phyloP scores from a whole-genome alignment of 2,797 vertebrate genomes.

The Novumbra hubbsi region DNA sequence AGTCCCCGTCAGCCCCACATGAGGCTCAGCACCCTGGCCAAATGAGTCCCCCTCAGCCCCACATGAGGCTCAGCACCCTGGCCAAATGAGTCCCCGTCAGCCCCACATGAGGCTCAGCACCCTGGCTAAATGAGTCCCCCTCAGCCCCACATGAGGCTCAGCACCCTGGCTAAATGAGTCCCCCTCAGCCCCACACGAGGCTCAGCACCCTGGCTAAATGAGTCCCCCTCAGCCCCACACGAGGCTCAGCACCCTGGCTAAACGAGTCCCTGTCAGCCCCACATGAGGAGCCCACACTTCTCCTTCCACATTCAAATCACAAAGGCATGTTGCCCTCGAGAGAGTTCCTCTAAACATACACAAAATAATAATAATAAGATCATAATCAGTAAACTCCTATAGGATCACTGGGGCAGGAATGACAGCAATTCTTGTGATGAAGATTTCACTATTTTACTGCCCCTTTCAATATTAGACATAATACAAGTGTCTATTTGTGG shows the following conservation, averaged over 20 bases:
- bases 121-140: slow-evolving; percentile 1
- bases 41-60: not conserved
- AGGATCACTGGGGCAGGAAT: not conserved
- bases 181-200: not conserved
- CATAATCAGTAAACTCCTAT: not conserved
- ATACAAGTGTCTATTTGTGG: not conserved
- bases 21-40: slow-evolving; percentile 7
- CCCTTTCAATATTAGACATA: not conserved
- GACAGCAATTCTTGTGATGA: not conserved
- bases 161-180: slow-evolving; percentile 6
- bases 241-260: not conserved
- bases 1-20: not conserved
- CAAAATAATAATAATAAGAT: slow-evolving; percentile 39
- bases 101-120: not conserved
- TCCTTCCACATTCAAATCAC: slow-evolving; percentile 58
- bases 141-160: not conserved
- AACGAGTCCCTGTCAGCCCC: not conserved
- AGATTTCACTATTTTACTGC: not conserved
- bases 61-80: not conserved
- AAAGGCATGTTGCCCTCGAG: slow-evolving; percentile 60
- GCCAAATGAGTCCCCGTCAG: slow-evolving; percentile 8
- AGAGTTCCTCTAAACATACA: slow-evolving; percentile 27
- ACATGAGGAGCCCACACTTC: slow-evolving; percentile 50
- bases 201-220: slow-evolving; percentile 10
- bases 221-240: not conserved